Evolutionary conservation across 2,113 vertebrate species (phyloP).

Genomic region (Tonatia bakeri): DNA sequence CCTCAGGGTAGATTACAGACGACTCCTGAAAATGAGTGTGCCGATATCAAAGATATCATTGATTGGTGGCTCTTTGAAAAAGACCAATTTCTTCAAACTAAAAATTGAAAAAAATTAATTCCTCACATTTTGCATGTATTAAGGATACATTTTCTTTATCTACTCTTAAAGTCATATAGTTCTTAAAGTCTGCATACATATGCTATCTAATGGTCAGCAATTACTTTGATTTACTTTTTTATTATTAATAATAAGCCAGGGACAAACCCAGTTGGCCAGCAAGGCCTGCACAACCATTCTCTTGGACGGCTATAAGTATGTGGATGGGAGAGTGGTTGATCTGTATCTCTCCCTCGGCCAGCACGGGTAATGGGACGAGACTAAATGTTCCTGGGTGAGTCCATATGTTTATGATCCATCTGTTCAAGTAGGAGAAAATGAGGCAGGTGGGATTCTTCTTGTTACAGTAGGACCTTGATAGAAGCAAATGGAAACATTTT

Average conservation of each 20-base stretch:
- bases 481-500: background rate
- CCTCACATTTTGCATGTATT: background rate
- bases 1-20: background rate
- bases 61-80: background rate
- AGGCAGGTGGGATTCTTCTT: background rate
- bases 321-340: background rate
- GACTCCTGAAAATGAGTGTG: background rate
- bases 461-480: background rate
- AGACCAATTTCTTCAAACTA: background rate
- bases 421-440: background rate
- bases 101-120: background rate
- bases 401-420: slow-evolving; percentile 28
- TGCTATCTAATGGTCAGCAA: background rate
- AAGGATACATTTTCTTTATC: background rate
- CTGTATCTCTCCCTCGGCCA: background rate
- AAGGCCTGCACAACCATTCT: background rate
- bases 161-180: background rate
- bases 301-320: background rate
- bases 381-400: slow-evolving; percentile 33
- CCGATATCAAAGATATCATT: background rate
- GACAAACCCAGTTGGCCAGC: background rate
- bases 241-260: background rate
- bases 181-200: background rate
- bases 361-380: slow-evolving; percentile 24
- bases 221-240: background rate